Evolutionary conservation across 2,888 invertebrate species (phyloP).

Genomic region (Tenodera sinensis): DNA sequence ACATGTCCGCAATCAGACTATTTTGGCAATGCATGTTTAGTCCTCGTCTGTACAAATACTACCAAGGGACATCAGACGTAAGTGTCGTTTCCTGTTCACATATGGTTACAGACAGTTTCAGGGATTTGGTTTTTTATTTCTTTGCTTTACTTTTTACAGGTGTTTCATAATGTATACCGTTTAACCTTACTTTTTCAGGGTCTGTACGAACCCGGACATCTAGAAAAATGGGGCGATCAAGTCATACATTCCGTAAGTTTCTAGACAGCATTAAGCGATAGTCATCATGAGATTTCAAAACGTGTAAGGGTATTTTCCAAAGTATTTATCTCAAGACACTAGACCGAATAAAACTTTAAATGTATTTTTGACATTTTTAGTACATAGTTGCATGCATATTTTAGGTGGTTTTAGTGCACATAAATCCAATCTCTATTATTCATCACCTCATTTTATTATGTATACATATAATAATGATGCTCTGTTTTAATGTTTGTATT

Average conservation of each 20-base stretch:
- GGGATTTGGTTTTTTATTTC: background rate
- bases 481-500: background rate
- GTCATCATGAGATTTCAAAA: background rate
- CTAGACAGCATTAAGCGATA: background rate
- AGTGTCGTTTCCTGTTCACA: slow-evolving; percentile 34
- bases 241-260: slow-evolving; percentile 62
- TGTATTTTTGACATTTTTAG: too few relatives aligned
- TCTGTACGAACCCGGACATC: slow-evolving; percentile 61
- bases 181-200: slow-evolving; percentile 48
- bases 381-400: too few relatives aligned
- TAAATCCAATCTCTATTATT: too few relatives aligned
- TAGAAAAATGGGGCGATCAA: slow-evolving; percentile 72
- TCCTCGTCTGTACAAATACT: slow-evolving; percentile 68
- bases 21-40: slow-evolving; percentile 65
- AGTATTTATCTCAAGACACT: too few relatives aligned
- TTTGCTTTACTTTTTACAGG: background rate
- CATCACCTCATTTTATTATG: background rate
- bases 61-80: slow-evolving; percentile 58
- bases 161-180: slow-evolving; percentile 23
- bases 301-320: too few relatives aligned
- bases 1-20: slow-evolving; percentile 50
- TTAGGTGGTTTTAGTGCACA: too few relatives aligned
- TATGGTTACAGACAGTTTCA: background rate
- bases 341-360: too few relatives aligned
- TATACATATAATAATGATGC: background rate